Base-by-base conservation (phyloP, 2,888 invertebrate species). In the Acanthopleura granulata region DNA sequence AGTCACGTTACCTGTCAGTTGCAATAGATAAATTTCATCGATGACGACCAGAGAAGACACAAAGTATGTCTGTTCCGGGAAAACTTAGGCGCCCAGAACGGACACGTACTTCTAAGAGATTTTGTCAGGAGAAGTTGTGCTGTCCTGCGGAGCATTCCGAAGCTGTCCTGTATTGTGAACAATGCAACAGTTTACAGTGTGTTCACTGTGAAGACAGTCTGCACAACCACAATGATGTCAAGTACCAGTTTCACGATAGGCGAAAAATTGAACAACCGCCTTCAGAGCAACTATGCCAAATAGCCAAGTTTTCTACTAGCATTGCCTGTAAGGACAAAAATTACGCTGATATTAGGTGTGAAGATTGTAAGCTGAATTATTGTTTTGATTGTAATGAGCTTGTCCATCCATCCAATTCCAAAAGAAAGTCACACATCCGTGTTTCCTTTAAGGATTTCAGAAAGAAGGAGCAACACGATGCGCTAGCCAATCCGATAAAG, bases 181-280 rank as follows among this genome's bases (percentile, higher is more conserved):
- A 90, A 62, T 91, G 91, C 81, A 85, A 84, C 61, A 86, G 89
- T 40, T 81, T 85, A 62, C 91, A 91, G 79, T 91, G 91, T 82
- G 72, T 81, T 62, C 80, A 82, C 29, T 91, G 91, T 80, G 90
- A 89, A 76, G 81, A 80, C 29, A 78, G 84, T 50, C 80, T 91
- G 18, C 91, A 91, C 80, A 80, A 81, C 73, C 79, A 81, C 61
- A 74, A 77, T 25, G 88, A 86, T 75, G 80, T 84, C 50, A 82
- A 83, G 62, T 85, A 82, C 76, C 81, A 84, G 71, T 87, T 86
- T 79, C 91, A 91, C 77, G 87, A 87, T 25, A 82, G 89, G 73
- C 80, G 82, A 72, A 73, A 76, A 29, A 78, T 90, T 29, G 82
- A 83, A 49, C 80, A 79, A 3, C 86, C 87, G 22, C 80, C 86